Evolutionary conservation across 1,140 invertebrate genomes (phyloP).

Genomic region (Ganaspis sp.): DNA sequence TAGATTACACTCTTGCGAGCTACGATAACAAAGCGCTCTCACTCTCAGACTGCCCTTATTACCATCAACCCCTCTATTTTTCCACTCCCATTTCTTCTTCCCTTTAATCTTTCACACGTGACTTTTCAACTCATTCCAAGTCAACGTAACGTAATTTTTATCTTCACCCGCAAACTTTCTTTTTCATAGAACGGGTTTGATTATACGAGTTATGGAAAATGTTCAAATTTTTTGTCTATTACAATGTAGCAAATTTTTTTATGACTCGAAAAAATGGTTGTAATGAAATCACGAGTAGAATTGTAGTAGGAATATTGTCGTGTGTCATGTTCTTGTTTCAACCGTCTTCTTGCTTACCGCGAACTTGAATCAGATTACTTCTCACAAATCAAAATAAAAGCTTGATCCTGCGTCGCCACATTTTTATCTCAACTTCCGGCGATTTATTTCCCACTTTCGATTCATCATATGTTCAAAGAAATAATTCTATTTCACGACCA

Average conservation of each 20-base stretch:
- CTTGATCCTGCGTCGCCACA: neutral
- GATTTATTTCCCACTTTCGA: neutral
- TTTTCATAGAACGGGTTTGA: no score
- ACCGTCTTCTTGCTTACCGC: constrained; percentile 47
- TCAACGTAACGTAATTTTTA: neutral
- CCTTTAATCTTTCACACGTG: neutral
- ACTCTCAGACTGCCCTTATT: constrained; percentile 28
- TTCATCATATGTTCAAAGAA: no score
- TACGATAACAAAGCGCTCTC: constrained; percentile 51
- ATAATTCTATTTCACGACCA: no score
- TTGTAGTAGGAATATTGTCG: no score
- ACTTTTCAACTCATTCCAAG: constrained; percentile 7
- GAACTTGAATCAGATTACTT: constrained; percentile 48
- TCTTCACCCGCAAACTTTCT: no score
- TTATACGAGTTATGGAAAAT: neutral
- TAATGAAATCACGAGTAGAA: no score
- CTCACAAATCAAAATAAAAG: constrained; percentile 23
- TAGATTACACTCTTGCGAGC: constrained; percentile 55
- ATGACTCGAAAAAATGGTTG: no score
- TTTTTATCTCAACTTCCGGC: constrained; percentile 8
- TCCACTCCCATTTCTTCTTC: constrained; percentile 24
- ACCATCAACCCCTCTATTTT: constrained; percentile 44
- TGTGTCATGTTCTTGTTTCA: constrained; percentile 52
- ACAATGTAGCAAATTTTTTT: no score
- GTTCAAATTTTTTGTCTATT: no score